Base-by-base conservation (phyloP, 2,888 invertebrate species). In the Melieria picta region DNA sequence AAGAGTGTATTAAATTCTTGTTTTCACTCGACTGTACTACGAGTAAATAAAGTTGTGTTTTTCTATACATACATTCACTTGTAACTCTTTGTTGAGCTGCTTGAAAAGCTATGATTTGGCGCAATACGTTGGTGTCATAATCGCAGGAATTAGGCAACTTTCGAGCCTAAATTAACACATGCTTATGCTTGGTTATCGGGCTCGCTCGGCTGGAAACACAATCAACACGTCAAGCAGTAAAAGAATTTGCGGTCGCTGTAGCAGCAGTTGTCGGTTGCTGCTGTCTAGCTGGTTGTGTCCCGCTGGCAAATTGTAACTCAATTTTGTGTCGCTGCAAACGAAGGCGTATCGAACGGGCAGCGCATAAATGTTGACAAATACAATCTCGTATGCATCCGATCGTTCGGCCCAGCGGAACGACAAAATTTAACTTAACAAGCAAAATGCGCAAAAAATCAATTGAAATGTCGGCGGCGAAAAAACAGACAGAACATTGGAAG, bases 321-420 rank as follows among this genome's bases (percentile, higher is more conserved):
- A 67, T 61, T 61, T 67, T 43, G 43, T 67, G 60, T 4, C 60
- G 67, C 67, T 67, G 50, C 67, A 50, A 13, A 6, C 11, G 4
- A 30, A 30, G 30, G 67, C 67, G 60, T 52, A 60, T 60, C 67
- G 60, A 67, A 67, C 67, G 43, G 10, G 48, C 16, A 67, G 84
- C 80, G 69, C 63, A 16, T 65, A 67, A 72, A 69, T 72, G 73
- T 76, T 74, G 75, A 75, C 72, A 76, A 76, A 75, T 74, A 72
- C 72, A 75, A 73, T n/a, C 62, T 48, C 62, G 55, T 62, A 48
- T n/a, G 46, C 52, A 61, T 9, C 30, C 30, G 30, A 30, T 30
- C 30, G 30, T 30, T 30, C 30, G 2, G 30, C 3, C 30, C 30
- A 30, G 30, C 30, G 30, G 30, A 30, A 30, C 30, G 30, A 30